phyloP scores from a whole-genome alignment of 2,888 invertebrate genomes.

The Rhimphoctona megacephalus region DNA sequence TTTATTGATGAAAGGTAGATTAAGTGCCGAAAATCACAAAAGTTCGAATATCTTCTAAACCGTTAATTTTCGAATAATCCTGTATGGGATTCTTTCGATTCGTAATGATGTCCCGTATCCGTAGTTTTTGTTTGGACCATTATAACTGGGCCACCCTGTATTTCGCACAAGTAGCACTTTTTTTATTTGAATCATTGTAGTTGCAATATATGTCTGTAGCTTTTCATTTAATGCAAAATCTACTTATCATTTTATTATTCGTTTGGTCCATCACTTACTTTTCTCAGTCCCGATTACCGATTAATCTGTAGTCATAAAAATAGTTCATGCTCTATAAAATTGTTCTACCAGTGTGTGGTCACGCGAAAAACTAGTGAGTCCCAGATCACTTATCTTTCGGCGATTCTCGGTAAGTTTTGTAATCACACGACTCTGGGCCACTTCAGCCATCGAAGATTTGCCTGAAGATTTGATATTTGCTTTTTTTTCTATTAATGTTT shows the following conservation, averaged over 20 bases:
- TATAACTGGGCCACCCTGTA: too few species aligned
- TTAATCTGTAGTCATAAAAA: slow-evolving; percentile 22
- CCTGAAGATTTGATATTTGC: slow-evolving; percentile 54
- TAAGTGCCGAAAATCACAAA: too few species aligned
- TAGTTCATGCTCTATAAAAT: slow-evolving; percentile 47
- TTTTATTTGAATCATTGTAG: slow-evolving; percentile 1
- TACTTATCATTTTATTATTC: slow-evolving; percentile 28
- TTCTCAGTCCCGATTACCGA: slow-evolving; percentile 20
- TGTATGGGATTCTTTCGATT: too few species aligned
- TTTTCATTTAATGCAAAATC: slow-evolving; percentile 10
- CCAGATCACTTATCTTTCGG: slow-evolving; percentile 68
- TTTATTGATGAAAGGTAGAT: too few species aligned
- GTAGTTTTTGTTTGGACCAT: too few species aligned
- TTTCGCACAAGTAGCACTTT: slow-evolving; percentile 7
- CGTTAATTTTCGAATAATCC: too few species aligned
- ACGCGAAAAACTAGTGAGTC: slow-evolving; percentile 71
- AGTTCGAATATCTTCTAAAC: too few species aligned
- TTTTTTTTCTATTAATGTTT: slow-evolving; percentile 42
- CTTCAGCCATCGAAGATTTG: slow-evolving; percentile 49
- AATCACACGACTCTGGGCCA: slow-evolving; percentile 8
- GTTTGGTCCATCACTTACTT: slow-evolving; percentile 31
- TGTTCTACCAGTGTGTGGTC: slow-evolving; percentile 64
- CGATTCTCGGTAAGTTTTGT: slow-evolving; percentile 72
- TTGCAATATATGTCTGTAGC: neutral
- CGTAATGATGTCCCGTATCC: too few species aligned